Conservation (phyloP, 1,140 invertebrate species). For the Hirudo medicinalis region DNA sequence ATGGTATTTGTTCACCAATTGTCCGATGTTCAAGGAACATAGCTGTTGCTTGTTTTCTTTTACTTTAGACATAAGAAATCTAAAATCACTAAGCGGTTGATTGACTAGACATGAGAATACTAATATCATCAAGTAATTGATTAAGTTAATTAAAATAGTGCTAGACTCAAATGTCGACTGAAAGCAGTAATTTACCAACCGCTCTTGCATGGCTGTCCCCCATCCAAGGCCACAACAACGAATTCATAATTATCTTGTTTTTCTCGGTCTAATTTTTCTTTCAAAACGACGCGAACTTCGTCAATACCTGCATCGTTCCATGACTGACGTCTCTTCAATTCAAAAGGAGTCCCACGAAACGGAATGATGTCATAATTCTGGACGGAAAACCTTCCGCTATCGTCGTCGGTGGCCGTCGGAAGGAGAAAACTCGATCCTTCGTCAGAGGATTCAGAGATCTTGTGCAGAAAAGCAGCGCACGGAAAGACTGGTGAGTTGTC, state of each 20-base stretch:
- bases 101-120: no score
- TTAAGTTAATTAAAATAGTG: no score
- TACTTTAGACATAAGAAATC: no score
- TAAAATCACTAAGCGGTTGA: no score
- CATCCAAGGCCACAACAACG: constrained; percentile 17
- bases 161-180: no score
- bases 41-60: no score
- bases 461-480: constrained; percentile 56
- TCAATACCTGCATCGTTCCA: not conserved
- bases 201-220: constrained; percentile 8
- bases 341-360: constrained; percentile 8
- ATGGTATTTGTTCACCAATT: not conserved
- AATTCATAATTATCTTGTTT: constrained; percentile 13
- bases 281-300: constrained; percentile 16
- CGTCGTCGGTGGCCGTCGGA: constrained; percentile 66
- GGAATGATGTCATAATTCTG: constrained; percentile 15
- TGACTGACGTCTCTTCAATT: not conserved
- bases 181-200: not conserved
- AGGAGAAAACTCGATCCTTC: constrained; percentile 58
- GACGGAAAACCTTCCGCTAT: constrained; percentile 45
- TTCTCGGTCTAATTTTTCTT: constrained; percentile 18
- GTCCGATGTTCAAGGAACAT: no score
- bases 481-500: constrained; percentile 34
- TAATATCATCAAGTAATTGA: no score
- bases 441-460: constrained; percentile 83